A percentile compares a stretch with the other conserved stretches of the same genome.
Evolutionary conservation across 37 sponge, comb jelly and placozoan genomes (phyloP).

Genomic region (Petrosia ficiformis): DNA sequence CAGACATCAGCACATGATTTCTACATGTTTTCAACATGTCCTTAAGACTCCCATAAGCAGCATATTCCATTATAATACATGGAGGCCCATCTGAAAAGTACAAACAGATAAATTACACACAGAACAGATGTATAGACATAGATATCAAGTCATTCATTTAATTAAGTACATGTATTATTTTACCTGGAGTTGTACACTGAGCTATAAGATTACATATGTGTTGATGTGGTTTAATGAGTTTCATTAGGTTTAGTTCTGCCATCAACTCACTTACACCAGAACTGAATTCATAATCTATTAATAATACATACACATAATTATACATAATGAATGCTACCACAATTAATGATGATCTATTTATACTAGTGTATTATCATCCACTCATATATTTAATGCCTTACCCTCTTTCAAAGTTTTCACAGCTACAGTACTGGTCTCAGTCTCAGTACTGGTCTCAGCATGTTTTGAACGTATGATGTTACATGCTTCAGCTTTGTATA

Average conservation of each 20-base stretch:
- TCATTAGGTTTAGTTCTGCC: slow-evolving; percentile 44
- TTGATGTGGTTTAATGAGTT: slow-evolving; percentile 38
- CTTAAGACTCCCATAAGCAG: slow-evolving; percentile 47
- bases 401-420: slow-evolving; percentile 32
- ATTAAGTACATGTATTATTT: not conserved
- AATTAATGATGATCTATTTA: no score
- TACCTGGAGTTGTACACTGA: slow-evolving; percentile 31
- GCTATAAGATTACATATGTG: slow-evolving; percentile 47
- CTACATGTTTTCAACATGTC: slow-evolving; percentile 23
- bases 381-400: no score
- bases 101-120: not conserved
- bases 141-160: not conserved
- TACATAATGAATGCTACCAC: no score
- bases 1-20: no score
- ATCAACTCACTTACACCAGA: slow-evolving; percentile 29
- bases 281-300: no score
- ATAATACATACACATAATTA: no score
- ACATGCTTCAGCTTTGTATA: slow-evolving; percentile 27
- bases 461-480: slow-evolving; percentile 23
- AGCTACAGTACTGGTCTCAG: slow-evolving; percentile 33
- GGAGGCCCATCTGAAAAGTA: slow-evolving; percentile 21
- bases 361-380: no score
- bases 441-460: no score
- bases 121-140: no score
- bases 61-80: slow-evolving; percentile 65